These are phyloP conservation scores for Exaiptasia diaphana DNA, from an alignment of 64 coral and sea anemone genomes.

Conservation along the genomic window DNA sequence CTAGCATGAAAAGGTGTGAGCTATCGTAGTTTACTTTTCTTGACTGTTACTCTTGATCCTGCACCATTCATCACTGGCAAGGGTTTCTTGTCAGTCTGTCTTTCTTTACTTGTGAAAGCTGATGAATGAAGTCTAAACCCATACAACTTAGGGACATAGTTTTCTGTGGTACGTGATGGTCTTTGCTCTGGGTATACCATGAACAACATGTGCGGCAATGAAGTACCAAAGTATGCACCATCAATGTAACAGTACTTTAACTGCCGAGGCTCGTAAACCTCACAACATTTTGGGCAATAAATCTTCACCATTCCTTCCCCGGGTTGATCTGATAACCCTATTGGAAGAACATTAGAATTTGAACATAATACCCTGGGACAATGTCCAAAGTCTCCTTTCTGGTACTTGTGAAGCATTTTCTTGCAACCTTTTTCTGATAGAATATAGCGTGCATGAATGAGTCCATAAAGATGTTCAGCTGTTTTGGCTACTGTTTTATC, in stretches of 20 bases:
- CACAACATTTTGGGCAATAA: slow-evolving; percentile 69
- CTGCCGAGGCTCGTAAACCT: slow-evolving; percentile 57
- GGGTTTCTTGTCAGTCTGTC: neutral
- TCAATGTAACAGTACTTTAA: slow-evolving; percentile 52
- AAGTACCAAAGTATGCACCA: slow-evolving; percentile 71
- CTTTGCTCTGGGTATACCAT: slow-evolving; percentile 70
- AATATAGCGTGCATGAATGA: slow-evolving; percentile 70
- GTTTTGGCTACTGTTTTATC: slow-evolving; percentile 47
- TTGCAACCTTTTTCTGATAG: slow-evolving; percentile 66
- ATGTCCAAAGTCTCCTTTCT: slow-evolving; percentile 68
- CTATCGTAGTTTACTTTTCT: neutral
- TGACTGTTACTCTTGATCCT: neutral
- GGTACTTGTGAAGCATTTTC: slow-evolving; percentile 80
- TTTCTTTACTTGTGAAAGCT: slow-evolving; percentile 6
- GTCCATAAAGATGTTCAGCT: slow-evolving; percentile 56
- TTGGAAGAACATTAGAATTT: slow-evolving; percentile 69
- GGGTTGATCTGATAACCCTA: slow-evolving; percentile 66
- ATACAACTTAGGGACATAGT: slow-evolving; percentile 64
- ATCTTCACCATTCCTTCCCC: slow-evolving; percentile 74
- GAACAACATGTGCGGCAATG: slow-evolving; percentile 81
- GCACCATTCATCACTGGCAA: neutral
- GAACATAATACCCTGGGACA: slow-evolving; percentile 64
- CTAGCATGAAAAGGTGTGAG: no score
- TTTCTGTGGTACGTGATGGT: slow-evolving; percentile 37
- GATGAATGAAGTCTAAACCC: slow-evolving; percentile 73